These are phyloP conservation scores for Cyprinodon variegatus DNA, from an alignment of 2,113 vertebrate species.

Conservation along the genomic window DNA sequence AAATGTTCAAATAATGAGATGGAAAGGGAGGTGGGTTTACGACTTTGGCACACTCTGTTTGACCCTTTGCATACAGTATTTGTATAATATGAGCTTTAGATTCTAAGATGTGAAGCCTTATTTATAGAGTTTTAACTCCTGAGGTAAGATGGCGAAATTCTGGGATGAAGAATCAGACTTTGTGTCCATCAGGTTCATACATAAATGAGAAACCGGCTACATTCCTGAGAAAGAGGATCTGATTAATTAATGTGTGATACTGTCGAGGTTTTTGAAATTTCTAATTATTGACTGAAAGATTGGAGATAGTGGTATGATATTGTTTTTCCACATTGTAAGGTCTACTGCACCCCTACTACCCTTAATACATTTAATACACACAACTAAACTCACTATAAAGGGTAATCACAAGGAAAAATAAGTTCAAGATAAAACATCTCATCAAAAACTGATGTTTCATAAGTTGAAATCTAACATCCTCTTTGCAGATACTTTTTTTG, in stretches of 20 bases:
- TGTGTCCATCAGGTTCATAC: not conserved
- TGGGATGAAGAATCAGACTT: slow-evolving; percentile 17
- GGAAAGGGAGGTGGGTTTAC: slow-evolving; percentile 63
- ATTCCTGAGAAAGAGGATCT: not conserved
- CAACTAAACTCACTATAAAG: no score
- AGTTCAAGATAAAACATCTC: no score
- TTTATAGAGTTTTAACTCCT: slow-evolving; percentile 47
- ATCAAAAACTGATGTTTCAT: no score
- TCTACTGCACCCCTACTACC: no score
- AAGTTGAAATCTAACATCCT: no score
- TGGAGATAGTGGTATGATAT: no score
- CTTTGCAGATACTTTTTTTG: no score
- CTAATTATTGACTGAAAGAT: no score
- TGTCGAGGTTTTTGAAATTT: not conserved
- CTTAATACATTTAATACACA: no score
- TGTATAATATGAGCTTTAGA: slow-evolving; percentile 53
- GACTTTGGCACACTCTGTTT: slow-evolving; percentile 68
- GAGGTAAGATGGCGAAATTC: slow-evolving; percentile 40
- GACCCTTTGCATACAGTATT: slow-evolving; percentile 70
- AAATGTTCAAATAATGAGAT: slow-evolving; percentile 77
- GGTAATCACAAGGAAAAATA: no score
- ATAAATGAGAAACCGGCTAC: not conserved
- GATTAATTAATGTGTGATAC: not conserved
- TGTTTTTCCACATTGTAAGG: no score
- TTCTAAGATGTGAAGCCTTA: slow-evolving; percentile 32